Conservation (phyloP, 2,797 vertebrate species). For the Sebastes hubbsi region DNA sequence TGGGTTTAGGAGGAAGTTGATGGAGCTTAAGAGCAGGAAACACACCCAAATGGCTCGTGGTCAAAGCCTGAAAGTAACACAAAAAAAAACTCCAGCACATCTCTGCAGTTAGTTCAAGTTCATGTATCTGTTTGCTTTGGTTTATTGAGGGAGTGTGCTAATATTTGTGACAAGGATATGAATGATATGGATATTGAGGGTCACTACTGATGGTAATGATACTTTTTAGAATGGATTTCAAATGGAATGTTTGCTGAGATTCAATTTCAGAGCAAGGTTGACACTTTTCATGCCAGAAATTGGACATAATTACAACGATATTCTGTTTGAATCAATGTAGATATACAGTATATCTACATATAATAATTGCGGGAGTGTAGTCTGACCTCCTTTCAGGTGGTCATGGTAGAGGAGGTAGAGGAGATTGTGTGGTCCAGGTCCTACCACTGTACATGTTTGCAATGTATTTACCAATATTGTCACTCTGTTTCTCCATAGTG, state of each 20-base stretch:
- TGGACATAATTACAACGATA: neutral
- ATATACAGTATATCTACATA: neutral
- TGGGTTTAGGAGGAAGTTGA: constrained; percentile 82
- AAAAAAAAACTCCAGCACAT: constrained; percentile 23
- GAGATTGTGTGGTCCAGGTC: neutral
- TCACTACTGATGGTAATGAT: constrained; percentile 8
- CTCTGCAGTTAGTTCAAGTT: constrained; percentile 48
- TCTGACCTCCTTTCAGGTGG: neutral
- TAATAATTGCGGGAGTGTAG: neutral
- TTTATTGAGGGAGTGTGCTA: constrained; percentile 45
- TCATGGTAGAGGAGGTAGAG: neutral
- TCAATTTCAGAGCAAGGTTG: neutral
- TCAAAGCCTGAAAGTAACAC: constrained; percentile 33
- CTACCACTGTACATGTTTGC: neutral
- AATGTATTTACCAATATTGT: neutral
- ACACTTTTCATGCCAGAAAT: neutral
- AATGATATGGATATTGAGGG: constrained; percentile 16
- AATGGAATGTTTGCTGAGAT: neutral
- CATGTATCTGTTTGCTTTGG: constrained; percentile 58
- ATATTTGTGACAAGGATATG: constrained; percentile 47
- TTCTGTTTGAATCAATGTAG: neutral
- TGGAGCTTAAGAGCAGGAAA: constrained; percentile 78
- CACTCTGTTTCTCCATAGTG: neutral
- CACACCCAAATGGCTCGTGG: constrained; percentile 72
- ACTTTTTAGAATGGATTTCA: neutral